Evolutionary conservation across 2,113 vertebrate genomes (phyloP).

Genomic region (Oncorhynchus tshawytscha): DNA sequence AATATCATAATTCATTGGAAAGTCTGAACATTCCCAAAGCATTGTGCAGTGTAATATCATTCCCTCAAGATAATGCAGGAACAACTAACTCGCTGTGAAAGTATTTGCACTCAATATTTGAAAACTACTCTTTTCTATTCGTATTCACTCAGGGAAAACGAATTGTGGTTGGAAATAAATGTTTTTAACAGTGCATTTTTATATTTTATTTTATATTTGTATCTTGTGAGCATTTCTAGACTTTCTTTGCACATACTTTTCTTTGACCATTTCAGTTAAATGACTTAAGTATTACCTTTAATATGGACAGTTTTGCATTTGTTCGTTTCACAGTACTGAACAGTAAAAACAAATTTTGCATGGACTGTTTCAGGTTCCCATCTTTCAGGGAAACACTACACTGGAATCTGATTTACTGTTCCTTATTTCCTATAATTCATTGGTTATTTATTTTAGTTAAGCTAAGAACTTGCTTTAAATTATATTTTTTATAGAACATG

Average conservation of each 20-base stretch:
- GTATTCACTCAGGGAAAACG: slow-evolving; percentile 80
- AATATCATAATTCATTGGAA: background rate
- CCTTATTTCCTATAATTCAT: slow-evolving; percentile 70
- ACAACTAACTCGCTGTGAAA: slow-evolving; percentile 62
- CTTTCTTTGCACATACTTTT: slow-evolving; percentile 38
- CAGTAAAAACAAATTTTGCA: too few species aligned
- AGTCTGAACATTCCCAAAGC: slow-evolving; percentile 46
- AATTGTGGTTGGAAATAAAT: slow-evolving; percentile 52
- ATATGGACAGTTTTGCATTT: slow-evolving; percentile 31
- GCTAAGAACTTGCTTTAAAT: slow-evolving; percentile 55
- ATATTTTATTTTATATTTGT: too few species aligned
- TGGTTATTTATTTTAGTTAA: slow-evolving; percentile 91
- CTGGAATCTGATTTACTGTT: slow-evolving; percentile 73
- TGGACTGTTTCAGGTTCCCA: slow-evolving; percentile 13
- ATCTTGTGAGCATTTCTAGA: slow-evolving; percentile 47
- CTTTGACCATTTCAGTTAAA: slow-evolving; percentile 14
- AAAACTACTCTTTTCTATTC: slow-evolving; percentile 64
- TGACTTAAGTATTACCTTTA: slow-evolving; percentile 12
- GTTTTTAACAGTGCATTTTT: slow-evolving; percentile 51
- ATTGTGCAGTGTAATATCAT: slow-evolving; percentile 65
- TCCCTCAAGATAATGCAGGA: slow-evolving; percentile 75
- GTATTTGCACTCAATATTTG: slow-evolving; percentile 83
- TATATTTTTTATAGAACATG: slow-evolving; percentile 23
- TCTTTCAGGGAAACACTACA: slow-evolving; percentile 81
- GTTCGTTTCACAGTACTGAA: slow-evolving; percentile 28